Base-by-base conservation (phyloP, 2,888 invertebrate genomes). In the Netelia inedita region DNA sequence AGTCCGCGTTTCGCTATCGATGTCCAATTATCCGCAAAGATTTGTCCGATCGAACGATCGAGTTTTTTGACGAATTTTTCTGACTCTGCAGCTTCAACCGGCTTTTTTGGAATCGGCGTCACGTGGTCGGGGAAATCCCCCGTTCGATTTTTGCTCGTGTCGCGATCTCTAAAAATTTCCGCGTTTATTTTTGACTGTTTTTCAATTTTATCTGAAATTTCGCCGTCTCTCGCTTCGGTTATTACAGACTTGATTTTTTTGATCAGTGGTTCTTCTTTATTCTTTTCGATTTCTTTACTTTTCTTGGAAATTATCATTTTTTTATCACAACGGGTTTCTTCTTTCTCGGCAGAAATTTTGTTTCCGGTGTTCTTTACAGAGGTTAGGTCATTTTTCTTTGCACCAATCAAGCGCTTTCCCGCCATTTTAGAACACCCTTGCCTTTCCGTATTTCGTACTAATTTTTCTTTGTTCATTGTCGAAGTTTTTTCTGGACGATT, bases 1-100 rank as follows among this genome's bases (percentile, higher is more conserved):
- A 72, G 59, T 50, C 82, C 66, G 2, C n/a, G 1, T 10, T 21
- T 9, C 16, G 76, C 66, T 72, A 82, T 78, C 6, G 3, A 8
- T 1, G 78, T 41, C 82, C 66, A 73, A 6, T 78, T 53, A 2
- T 53, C 28, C 16, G 46, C 73, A 8, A 80, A n/a, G 9, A 1
- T 57, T 14, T 55, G 9, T 1, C 16, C 28, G 10, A 80, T 66
- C 0, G 72, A 5, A 19, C 46, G 19, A 1, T 19, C 21, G 10
- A 16, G 57, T 19, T 14, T 55, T 2, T n/a, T n/a, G n/a, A n/a
- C n/a, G n/a, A n/a, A n/a, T n/a, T n/a, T n/a, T n/a, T n/a, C n/a
- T n/a, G n/a, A n/a, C n/a, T n/a, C n/a, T n/a, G n/a, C n/a, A n/a
- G n/a, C n/a, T n/a, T n/a, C n/a, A n/a, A n/a, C n/a, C n/a, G n/a